Base-by-base conservation (phyloP, 1,140 invertebrate genomes). In the Drosophila subpulchrella region DNA sequence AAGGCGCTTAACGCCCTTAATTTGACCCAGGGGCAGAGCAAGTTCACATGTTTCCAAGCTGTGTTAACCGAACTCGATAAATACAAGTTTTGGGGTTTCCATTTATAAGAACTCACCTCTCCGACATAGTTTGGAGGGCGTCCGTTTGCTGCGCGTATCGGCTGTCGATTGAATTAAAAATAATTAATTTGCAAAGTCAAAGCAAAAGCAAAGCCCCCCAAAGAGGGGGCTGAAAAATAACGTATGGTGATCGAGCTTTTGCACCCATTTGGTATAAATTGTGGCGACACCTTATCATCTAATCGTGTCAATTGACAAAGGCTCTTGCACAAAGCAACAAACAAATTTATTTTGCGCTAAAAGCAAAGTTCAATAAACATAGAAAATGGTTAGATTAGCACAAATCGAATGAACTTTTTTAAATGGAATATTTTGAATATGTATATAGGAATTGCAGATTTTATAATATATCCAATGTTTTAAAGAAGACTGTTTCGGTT, bases 1-100 rank as follows among this genome's bases (percentile, higher is more conserved):
- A 1, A 30, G 56, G 11, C 81, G 70, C 11, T 78, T 76, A 0
- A 66, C 57, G 15, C 92, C 92, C 38, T 72, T 80, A 17, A 92
- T 59, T 53, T 78, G 61, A 10, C 91, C 91, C 36, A 78, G 41
- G 1, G 78, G 79, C 62, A 91, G 59, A 0, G 62, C 36, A 47
- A 84, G 57, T 62, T 76, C 75, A 55, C 57, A 72, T 13, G 42
- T 41, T 15, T 71, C 42, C 10, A 12, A 55, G 50, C 58, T 83
- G 71, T 10, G 68, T 11, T 32, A 73, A 63, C 20, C 34, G 34
- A 44, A 24, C 24, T 17, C 0, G 7, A 55, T 41, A 32, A 47
- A 39, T 36, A n/a, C 11, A 24, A 67, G 20, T 0, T 47, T 7
- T 50, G 10, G 34, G 12, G n/a, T 56, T 6, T 2, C 1, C 10